phyloP scores from a whole-genome alignment of 2,888 invertebrate species.

The Yponomeuta evonymella region DNA sequence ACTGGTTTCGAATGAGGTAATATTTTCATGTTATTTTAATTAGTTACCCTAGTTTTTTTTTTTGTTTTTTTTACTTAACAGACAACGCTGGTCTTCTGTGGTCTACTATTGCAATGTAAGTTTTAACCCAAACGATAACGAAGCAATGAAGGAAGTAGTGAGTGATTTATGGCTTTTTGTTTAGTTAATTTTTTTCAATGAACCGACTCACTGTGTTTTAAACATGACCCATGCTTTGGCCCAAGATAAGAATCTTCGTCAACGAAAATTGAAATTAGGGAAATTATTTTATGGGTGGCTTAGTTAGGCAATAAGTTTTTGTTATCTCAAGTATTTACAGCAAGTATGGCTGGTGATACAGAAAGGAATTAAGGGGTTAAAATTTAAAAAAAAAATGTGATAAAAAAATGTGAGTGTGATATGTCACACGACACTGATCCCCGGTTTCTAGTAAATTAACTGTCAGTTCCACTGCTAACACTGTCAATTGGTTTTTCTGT shows the following conservation, averaged over 20 bases:
- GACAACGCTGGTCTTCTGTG: not conserved
- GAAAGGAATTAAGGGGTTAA: not conserved
- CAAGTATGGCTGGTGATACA: not conserved
- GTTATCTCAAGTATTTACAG: not conserved
- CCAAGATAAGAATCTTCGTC: not conserved
- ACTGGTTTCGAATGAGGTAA: no score
- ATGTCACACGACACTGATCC: no score
- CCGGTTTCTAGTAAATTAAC: no score
- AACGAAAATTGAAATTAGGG: not conserved
- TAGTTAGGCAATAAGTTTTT: not conserved
- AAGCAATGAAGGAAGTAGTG: conserved; percentile 48
- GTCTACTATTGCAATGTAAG: conserved; percentile 19
- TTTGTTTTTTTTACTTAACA: no score
- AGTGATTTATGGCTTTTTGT: conserved; percentile 39
- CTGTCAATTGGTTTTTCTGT: not conserved
- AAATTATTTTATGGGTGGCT: conserved; percentile 15
- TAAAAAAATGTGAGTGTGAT: no score
- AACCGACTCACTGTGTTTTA: conserved; percentile 30
- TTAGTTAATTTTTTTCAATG: conserved; percentile 41
- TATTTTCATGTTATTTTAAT: no score
- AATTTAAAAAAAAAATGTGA: no score
- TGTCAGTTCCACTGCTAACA: no score
- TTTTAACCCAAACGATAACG: conserved; percentile 46
- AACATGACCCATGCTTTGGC: not conserved
- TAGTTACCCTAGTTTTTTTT: no score